Percentiles rank a stretch among this genome's conserved stretches.
Conservation (phyloP, 2,797 vertebrate genomes). For the Sphenopsis melanotis region DNA sequence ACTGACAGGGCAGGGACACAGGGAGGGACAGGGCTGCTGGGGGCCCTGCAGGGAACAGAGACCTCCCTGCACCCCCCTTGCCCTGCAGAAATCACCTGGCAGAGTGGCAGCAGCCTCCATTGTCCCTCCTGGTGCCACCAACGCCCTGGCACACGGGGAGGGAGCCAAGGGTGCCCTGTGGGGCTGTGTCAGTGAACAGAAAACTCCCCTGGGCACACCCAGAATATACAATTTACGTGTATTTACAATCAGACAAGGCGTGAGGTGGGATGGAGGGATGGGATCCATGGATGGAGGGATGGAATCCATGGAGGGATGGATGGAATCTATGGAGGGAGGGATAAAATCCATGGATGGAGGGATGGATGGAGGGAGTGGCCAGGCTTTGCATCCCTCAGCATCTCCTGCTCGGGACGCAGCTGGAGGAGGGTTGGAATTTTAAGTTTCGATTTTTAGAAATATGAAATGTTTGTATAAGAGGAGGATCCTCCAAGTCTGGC, state of each 20-base stretch:
- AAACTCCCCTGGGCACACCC: background rate
- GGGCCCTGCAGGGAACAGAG: background rate
- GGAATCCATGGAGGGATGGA: background rate
- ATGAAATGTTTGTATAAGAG: background rate
- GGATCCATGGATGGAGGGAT: too few relatives aligned
- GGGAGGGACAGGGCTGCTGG: background rate
- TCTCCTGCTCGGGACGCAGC: fast-evolving
- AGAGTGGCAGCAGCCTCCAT: fast-evolving
- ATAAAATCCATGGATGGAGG: too few relatives aligned
- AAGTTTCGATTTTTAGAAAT: background rate
- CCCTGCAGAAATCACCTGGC: background rate
- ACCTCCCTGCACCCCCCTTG: fast-evolving
- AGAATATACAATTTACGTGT: background rate
- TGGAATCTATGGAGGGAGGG: background rate
- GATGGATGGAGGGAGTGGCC: background rate
- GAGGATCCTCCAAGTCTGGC: background rate
- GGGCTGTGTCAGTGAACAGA: background rate
- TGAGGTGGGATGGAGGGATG: background rate
- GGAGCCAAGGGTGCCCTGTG: background rate
- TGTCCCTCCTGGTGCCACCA: background rate
- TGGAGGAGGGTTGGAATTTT: background rate
- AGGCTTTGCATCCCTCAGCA: fast-evolving
- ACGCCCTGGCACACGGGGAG: fast-evolving
- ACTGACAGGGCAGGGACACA: background rate
- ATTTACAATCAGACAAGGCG: background rate